Percentiles rank a stretch among this genome's conserved stretches.
phyloP scores from a whole-genome alignment of 2,113 vertebrate species.

The Piaya cayana region DNA sequence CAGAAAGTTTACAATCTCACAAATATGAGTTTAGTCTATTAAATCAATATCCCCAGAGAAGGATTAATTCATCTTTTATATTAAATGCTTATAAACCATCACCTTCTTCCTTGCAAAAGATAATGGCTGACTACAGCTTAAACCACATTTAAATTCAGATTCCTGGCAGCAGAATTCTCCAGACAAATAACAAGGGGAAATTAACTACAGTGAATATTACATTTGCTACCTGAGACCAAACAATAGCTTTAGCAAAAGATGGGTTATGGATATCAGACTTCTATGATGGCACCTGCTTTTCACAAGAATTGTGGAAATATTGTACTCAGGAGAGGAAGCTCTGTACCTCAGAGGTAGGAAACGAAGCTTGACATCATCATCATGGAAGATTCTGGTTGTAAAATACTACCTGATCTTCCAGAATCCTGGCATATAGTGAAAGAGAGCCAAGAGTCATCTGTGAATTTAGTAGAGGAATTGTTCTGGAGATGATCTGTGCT shows the following conservation, averaged over 20 bases:
- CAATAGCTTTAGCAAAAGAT: background rate
- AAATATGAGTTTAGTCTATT: background rate
- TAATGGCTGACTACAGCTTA: background rate
- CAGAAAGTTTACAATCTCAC: background rate
- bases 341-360: background rate
- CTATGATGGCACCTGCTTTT: background rate
- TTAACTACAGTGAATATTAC: background rate
- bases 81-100: background rate
- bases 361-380: background rate
- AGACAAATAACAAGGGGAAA: constrained; percentile 8
- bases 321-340: background rate
- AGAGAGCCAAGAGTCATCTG: background rate
- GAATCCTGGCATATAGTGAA: background rate
- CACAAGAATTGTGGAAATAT: background rate
- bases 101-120: background rate
- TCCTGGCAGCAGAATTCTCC: background rate
- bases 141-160: constrained; percentile 2
- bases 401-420: background rate
- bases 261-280: background rate
- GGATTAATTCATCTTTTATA: background rate
- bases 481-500: background rate
- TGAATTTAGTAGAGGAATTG: background rate
- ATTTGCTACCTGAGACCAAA: background rate
- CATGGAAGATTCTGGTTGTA: background rate
- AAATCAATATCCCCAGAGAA: background rate